These are phyloP conservation scores for Hycleus cichorii DNA, from an alignment of 1,140 invertebrate genomes.

Conservation along the genomic window DNA sequence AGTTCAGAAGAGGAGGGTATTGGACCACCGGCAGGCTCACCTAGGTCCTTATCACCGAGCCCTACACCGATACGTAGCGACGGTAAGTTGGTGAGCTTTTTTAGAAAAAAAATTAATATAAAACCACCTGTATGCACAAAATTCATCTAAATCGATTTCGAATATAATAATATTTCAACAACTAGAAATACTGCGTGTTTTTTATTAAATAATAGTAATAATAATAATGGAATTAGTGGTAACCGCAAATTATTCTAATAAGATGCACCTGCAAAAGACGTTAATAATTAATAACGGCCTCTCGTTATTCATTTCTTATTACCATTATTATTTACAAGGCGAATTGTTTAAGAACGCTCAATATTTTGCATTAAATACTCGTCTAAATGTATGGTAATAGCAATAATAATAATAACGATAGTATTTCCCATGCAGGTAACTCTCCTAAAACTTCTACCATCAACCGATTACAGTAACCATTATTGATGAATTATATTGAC, in stretches of 20 bases:
- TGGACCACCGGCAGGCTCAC: conserved; percentile 32
- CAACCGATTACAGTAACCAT: background rate
- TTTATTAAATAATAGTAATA: no score
- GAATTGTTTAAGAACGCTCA: conserved; percentile 4
- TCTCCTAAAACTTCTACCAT: background rate
- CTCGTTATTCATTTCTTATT: conserved; percentile 13
- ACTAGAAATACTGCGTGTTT: no score
- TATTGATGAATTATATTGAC: background rate
- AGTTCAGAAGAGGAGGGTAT: conserved; percentile 38
- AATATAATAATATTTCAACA: no score
- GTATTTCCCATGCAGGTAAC: background rate
- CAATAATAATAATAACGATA: no score
- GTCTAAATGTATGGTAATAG: no score
- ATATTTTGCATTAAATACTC: no score
- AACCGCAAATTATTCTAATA: conserved; percentile 11
- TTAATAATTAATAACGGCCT: conserved; percentile 12
- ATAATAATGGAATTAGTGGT: background rate
- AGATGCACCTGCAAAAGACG: conserved; percentile 8
- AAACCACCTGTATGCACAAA: conserved; percentile 1
- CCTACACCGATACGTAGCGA: conserved; percentile 29
- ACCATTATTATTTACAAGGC: conserved; percentile 34
- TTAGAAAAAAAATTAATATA: no score
- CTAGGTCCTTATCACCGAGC: conserved; percentile 34
- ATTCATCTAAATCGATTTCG: no score
- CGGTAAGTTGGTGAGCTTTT: conserved; percentile 28